Conservation (phyloP, 2,113 vertebrate genomes). For the Irena cyanogastra region DNA sequence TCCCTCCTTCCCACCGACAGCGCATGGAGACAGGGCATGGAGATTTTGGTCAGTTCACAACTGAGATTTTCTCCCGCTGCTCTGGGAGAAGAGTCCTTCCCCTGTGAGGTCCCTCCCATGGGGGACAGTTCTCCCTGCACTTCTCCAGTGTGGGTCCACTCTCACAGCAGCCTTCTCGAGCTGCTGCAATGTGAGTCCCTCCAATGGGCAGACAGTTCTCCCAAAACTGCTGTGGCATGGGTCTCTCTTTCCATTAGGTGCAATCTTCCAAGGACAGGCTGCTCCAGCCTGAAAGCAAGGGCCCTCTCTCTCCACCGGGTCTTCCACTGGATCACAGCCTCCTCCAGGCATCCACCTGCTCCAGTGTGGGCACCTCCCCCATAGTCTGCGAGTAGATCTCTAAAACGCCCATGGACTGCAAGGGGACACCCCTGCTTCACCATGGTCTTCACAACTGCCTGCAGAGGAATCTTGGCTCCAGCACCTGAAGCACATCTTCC, state of each 20-base stretch:
- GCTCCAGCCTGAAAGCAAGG: background rate
- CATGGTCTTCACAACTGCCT: background rate
- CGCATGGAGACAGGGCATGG: background rate
- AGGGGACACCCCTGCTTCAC: background rate
- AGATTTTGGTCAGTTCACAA: background rate
- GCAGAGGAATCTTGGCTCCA: background rate
- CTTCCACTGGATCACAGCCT: background rate
- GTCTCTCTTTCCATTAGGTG: background rate
- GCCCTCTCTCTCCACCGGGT: background rate
- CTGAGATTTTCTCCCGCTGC: fast-evolving
- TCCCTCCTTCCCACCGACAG: background rate
- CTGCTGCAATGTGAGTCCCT: background rate
- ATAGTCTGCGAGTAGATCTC: background rate
- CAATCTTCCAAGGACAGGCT: background rate
- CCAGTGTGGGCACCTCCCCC: background rate
- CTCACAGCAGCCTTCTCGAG: background rate
- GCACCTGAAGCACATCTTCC: background rate
- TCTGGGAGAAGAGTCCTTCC: background rate
- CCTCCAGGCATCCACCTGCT: background rate
- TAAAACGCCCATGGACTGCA: background rate
- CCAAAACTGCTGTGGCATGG: background rate
- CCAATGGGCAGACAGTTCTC: background rate
- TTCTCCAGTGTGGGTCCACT: background rate
- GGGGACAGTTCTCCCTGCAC: background rate
- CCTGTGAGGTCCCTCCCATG: background rate